Conservation (phyloP, 2,797 vertebrate species). For the Sebastiscus albofasciatus region DNA sequence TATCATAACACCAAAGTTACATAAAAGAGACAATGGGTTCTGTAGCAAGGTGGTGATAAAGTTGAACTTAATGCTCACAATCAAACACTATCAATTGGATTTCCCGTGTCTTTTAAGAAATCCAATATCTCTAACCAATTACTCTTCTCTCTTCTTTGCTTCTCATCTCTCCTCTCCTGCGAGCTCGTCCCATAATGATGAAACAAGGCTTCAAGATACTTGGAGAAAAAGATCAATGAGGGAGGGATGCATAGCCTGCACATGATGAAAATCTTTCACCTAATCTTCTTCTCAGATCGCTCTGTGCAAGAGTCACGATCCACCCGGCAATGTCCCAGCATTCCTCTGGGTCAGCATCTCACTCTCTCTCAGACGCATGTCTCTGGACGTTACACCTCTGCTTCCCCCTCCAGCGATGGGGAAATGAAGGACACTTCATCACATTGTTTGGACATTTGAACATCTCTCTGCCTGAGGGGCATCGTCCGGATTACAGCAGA, state of each 20-base stretch:
- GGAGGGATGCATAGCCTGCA: slow-evolving; percentile 1
- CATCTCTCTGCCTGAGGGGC: slow-evolving; percentile 66
- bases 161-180: slow-evolving; percentile 16
- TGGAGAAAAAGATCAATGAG: slow-evolving; percentile 31
- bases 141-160: slow-evolving; percentile 10
- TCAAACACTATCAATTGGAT: slow-evolving; percentile 31
- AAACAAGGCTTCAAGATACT: slow-evolving; percentile 44
- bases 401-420: neutral
- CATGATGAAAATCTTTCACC: slow-evolving; percentile 40
- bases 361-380: slow-evolving; percentile 21
- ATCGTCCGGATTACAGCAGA: slow-evolving; percentile 43
- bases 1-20: slow-evolving; percentile 2
- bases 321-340: neutral
- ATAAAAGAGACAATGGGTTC: neutral
- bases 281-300: slow-evolving; percentile 12
- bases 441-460: slow-evolving; percentile 60
- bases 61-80: slow-evolving; percentile 16
- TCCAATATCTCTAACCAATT: slow-evolving; percentile 33
- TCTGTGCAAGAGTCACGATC: neutral
- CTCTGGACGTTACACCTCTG: slow-evolving; percentile 23
- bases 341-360: slow-evolving; percentile 35
- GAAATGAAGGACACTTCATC: slow-evolving; percentile 60
- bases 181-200: slow-evolving; percentile 28
- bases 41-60: slow-evolving; percentile 2
- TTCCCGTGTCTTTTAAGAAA: slow-evolving; percentile 30